These are phyloP conservation scores for Xerus rutilus DNA, from an alignment of 2,797 vertebrate genomes.

Conservation along the genomic window DNA sequence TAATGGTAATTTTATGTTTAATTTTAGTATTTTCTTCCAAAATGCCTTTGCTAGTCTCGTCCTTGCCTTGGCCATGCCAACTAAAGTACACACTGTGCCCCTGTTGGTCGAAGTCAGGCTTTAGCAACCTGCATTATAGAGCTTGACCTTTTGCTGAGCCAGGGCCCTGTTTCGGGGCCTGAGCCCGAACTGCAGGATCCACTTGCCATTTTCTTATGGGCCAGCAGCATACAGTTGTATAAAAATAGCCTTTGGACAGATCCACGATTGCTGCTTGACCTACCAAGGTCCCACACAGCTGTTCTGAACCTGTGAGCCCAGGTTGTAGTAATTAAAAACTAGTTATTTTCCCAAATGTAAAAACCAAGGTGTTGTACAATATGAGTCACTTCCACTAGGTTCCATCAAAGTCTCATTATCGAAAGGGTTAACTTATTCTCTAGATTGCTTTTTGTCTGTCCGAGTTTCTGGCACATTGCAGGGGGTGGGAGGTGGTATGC, in stretches of 20 bases:
- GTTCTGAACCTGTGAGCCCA: background rate
- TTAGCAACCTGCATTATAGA: background rate
- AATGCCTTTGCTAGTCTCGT: background rate
- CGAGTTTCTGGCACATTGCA: background rate
- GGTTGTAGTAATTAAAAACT: background rate
- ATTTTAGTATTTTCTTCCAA: background rate
- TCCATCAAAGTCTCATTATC: fast-evolving
- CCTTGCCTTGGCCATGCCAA: fast-evolving
- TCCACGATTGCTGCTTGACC: background rate
- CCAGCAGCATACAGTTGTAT: background rate
- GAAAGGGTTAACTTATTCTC: background rate
- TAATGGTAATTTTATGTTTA: background rate
- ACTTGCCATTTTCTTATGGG: background rate
- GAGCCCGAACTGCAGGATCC: background rate
- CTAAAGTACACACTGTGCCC: background rate
- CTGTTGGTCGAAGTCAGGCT: background rate
- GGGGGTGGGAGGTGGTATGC: background rate
- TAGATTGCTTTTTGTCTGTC: background rate
- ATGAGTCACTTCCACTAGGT: background rate
- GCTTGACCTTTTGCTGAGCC: background rate
- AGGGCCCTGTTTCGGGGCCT: background rate
- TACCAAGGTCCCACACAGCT: background rate
- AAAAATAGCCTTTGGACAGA: slow-evolving; percentile 54
- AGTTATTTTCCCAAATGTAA: background rate
- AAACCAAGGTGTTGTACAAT: fast-evolving